A percentile compares a stretch with the other conserved stretches of the same genome.
Evolutionary conservation across 2,113 vertebrate genomes (phyloP).

Genomic region (Tragelaphus imberbis): DNA sequence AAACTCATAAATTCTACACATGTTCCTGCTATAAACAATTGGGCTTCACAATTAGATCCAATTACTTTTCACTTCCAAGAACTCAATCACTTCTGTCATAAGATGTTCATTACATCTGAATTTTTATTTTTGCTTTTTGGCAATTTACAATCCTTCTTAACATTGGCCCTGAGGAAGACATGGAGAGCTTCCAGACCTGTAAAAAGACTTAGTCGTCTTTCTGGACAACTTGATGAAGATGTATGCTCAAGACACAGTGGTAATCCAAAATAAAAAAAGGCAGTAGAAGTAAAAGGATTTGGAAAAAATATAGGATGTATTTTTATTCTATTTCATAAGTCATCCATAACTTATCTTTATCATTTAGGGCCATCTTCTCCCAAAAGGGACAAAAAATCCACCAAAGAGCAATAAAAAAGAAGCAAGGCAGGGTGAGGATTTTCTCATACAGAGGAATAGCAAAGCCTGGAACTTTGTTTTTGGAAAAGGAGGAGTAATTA

Average conservation of each 20-base stretch:
- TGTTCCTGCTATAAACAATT: conserved; percentile 74
- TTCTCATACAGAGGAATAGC: background rate
- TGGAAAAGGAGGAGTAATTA: background rate
- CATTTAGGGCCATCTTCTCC: conserved; percentile 44
- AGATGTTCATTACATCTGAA: conserved; percentile 68
- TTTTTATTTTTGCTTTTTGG: conserved; percentile 64
- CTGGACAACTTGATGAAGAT: conserved; percentile 44
- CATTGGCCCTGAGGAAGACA: conserved; percentile 20
- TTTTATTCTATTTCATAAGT: conserved; percentile 45
- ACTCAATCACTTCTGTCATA: conserved; percentile 71
- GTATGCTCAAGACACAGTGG: background rate
- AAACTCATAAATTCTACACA: conserved; percentile 73
- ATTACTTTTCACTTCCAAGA: conserved; percentile 73
- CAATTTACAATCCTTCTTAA: conserved; percentile 51
- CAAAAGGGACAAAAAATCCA: conserved; percentile 60
- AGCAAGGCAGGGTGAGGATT: conserved; percentile 26
- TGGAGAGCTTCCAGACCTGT: conserved; percentile 55
- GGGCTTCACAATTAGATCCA: conserved; percentile 70
- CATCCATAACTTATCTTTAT: conserved; percentile 36
- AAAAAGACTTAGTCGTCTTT: conserved; percentile 46
- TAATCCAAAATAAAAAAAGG: background rate
- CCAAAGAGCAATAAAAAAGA: conserved; percentile 60
- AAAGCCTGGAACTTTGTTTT: background rate
- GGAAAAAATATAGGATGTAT: background rate
- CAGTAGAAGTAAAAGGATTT: background rate